Evolutionary conservation across 1,140 invertebrate species (phyloP).

Genomic region (Zaprionus inermis): DNA sequence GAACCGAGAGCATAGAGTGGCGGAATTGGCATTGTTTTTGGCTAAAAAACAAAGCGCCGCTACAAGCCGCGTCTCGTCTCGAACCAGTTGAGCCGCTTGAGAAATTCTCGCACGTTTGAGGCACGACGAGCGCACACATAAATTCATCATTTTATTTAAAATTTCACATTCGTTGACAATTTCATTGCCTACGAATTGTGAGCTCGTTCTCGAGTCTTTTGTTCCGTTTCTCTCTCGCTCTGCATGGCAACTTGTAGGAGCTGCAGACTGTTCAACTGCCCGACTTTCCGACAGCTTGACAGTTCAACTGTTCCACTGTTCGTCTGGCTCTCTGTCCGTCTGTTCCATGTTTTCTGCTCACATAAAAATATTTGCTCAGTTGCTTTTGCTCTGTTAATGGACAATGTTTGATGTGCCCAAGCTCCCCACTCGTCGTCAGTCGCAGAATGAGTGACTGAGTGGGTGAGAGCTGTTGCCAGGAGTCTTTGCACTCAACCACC

Average conservation of each 20-base stretch:
- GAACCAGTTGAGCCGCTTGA: constrained; percentile 52
- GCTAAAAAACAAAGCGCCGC: constrained; percentile 14
- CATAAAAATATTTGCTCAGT: constrained; percentile 78
- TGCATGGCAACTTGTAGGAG: constrained; percentile 4
- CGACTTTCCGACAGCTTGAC: not conserved
- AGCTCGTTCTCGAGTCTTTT: constrained; percentile 49
- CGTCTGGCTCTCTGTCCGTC: not conserved
- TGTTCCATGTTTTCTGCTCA: constrained; percentile 59
- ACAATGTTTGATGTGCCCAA: constrained; percentile 53
- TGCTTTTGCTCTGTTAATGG: constrained; percentile 62
- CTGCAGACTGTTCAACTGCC: not conserved
- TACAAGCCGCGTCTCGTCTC: not conserved
- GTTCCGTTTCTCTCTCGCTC: constrained; percentile 33
- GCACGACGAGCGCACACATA: constrained; percentile 52
- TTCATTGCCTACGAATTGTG: constrained; percentile 74
- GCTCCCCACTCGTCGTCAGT: constrained; percentile 2
- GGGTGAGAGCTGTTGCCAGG: constrained; percentile 63
- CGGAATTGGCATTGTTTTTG: constrained; percentile 44
- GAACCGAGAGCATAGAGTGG: constrained; percentile 44
- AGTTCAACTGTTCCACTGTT: constrained; percentile 27
- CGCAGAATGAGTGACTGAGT: constrained; percentile 4
- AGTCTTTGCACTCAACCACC: constrained; percentile 66
- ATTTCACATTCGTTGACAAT: constrained; percentile 80
- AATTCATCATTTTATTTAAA: constrained; percentile 82
- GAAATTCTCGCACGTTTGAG: constrained; percentile 75